Conservation (phyloP, 2,888 invertebrate species). For the Epinotia bilunana region DNA sequence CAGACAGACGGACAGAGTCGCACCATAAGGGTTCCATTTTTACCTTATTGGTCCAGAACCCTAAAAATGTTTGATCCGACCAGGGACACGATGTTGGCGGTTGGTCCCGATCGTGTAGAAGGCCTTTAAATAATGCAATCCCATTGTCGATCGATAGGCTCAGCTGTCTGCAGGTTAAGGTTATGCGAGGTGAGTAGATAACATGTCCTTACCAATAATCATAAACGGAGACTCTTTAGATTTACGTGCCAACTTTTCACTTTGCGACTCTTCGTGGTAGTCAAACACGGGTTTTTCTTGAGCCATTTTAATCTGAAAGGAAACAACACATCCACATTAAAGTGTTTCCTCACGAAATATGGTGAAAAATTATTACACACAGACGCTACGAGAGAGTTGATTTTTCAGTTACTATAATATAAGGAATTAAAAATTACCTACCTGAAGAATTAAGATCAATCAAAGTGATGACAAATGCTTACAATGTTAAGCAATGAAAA, state of each 20-base stretch:
- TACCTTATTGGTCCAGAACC: too few species aligned
- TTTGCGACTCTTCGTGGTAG: conserved; percentile 83
- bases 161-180: conserved; percentile 18
- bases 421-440: background rate
- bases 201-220: conserved; percentile 85
- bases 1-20: too few species aligned
- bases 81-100: too few species aligned
- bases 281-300: conserved; percentile 72
- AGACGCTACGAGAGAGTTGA: background rate
- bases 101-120: too few species aligned
- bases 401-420: background rate
- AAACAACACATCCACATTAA: conserved; percentile 43
- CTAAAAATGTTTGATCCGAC: too few species aligned
- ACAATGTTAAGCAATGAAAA: background rate
- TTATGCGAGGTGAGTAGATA: background rate
- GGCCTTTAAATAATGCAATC: background rate
- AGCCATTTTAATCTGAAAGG: conserved; percentile 57
- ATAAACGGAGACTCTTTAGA: conserved; percentile 89
- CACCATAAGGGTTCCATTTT: too few species aligned
- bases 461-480: background rate
- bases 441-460: conserved; percentile 2
- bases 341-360: conserved; percentile 30
- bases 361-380: conserved; percentile 32
- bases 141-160: conserved; percentile 11
- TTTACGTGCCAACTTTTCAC: conserved; percentile 84